Conservation (phyloP, 2,797 vertebrate genomes). For the Nyctibius grandis region DNA sequence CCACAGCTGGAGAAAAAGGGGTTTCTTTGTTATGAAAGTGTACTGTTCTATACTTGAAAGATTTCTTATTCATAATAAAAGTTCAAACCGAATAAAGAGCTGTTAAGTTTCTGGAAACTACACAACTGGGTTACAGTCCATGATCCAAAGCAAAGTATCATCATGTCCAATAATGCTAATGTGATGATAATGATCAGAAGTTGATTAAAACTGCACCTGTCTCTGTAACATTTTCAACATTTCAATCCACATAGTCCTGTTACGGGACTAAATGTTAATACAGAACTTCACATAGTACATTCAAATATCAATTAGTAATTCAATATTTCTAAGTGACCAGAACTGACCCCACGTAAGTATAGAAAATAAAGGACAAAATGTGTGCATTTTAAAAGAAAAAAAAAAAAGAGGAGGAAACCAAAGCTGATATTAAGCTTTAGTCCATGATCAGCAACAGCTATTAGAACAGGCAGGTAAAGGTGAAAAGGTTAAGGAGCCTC, state of each 20-base stretch:
- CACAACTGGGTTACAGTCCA: neutral
- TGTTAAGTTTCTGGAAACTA: neutral
- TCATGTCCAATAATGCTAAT: neutral
- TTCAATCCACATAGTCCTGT: constrained; percentile 6
- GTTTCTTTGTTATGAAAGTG: neutral
- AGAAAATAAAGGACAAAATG: constrained; percentile 4
- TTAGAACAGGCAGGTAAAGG: neutral
- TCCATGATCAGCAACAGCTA: neutral
- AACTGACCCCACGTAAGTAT: neutral
- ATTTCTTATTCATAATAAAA: neutral
- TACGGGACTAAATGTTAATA: constrained; percentile 4
- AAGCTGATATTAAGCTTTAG: neutral
- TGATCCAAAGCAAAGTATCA: neutral
- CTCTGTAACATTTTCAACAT: constrained; percentile 1
- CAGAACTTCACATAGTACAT: neutral
- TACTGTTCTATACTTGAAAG: neutral
- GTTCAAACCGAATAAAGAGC: neutral
- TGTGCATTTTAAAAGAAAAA: neutral
- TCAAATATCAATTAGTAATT: constrained; percentile 2
- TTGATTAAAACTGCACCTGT: neutral
- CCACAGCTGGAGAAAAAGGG: neutral
- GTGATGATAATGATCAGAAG: neutral
- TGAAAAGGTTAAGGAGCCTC: neutral
- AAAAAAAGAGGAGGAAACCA: neutral
- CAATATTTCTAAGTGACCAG: neutral